Evolutionary conservation across 2,888 invertebrate genomes (phyloP).

Genomic region (Plebejus melissa): DNA sequence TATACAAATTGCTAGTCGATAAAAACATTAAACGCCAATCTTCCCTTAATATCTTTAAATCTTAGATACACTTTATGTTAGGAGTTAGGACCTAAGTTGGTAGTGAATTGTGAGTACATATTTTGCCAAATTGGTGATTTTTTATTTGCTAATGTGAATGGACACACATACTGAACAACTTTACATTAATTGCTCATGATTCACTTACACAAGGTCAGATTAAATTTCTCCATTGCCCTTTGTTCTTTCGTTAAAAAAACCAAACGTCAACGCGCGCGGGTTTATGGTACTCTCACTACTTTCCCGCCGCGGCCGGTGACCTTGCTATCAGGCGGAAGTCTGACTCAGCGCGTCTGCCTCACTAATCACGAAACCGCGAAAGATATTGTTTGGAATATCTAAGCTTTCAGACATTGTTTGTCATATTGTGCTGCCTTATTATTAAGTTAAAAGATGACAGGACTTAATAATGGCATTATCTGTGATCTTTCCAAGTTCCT

Average conservation of each 20-base stretch:
- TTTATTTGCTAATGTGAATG: neutral
- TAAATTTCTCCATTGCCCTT: constrained; percentile 1
- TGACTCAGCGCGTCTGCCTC: constrained; percentile 73
- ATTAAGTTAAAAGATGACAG: neutral
- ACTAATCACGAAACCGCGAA: constrained; percentile 7
- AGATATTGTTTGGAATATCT: neutral
- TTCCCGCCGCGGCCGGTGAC: constrained; percentile 72
- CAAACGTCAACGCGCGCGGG: constrained; percentile 41
- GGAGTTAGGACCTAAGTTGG: neutral
- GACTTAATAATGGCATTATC: neutral
- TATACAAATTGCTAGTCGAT: neutral
- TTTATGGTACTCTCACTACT: constrained; percentile 70
- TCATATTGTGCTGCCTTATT: neutral
- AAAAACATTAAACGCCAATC: neutral
- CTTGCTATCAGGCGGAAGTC: constrained; percentile 78
- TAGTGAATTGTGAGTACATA: neutral
- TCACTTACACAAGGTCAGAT: neutral
- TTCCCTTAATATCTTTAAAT: neutral
- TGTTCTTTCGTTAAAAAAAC: neutral
- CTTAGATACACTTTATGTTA: neutral
- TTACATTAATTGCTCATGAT: neutral
- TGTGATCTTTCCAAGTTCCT: neutral
- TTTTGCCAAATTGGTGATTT: neutral
- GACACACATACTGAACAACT: neutral
- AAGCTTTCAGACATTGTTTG: neutral